These are phyloP conservation scores for Hycleus phaleratus DNA, from an alignment of 1,140 invertebrate genomes.

Conservation along the genomic window DNA sequence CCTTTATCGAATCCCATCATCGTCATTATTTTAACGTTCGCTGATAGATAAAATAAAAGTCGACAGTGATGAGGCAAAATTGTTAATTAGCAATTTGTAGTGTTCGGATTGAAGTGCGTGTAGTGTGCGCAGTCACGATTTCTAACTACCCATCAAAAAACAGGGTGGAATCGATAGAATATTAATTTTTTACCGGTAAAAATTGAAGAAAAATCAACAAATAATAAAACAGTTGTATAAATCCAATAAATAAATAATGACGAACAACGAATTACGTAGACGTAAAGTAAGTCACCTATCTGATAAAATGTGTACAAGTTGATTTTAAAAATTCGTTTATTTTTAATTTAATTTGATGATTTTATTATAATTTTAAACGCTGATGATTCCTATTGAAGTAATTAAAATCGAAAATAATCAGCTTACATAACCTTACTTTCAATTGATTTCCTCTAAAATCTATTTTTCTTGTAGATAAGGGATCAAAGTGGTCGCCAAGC, in stretches of 20 bases:
- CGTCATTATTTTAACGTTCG: no score
- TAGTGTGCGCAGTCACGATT: no score
- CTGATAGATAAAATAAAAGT: no score
- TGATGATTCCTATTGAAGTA: not conserved
- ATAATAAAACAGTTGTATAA: not conserved
- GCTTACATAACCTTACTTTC: not conserved
- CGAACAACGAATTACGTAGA: constrained; percentile 24
- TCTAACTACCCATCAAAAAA: no score
- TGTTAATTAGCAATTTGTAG: no score
- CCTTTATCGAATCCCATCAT: no score
- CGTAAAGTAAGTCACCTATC: constrained; percentile 22
- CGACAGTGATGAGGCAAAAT: no score
- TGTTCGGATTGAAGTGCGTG: no score
- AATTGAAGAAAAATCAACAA: not conserved
- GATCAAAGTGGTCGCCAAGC: constrained; percentile 29
- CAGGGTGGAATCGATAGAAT: no score
- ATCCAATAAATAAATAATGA: constrained; percentile 10
- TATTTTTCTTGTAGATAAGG: constrained; percentile 28
- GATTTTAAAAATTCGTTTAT: not conserved
- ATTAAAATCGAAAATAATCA: not conserved
- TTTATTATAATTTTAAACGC: not conserved
- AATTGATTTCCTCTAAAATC: constrained; percentile 1
- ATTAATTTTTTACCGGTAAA: no score
- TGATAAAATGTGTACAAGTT: not conserved
- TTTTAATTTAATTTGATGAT: constrained; percentile 4